Conservation (phyloP, 2,797 vertebrate genomes). For the Crocidura indochinensis region DNA sequence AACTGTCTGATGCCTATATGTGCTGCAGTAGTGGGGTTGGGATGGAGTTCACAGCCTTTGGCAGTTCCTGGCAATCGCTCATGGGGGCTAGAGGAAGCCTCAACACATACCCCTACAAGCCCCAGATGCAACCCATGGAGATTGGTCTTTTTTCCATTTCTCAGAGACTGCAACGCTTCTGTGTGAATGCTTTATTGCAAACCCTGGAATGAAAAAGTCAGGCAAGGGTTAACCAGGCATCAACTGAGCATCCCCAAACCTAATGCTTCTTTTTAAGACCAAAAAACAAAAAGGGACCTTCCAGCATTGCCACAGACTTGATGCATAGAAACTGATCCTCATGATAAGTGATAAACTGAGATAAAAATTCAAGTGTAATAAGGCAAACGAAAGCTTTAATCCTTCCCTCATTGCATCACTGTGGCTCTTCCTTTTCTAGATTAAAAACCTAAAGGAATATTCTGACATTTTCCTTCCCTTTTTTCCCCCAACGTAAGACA, state of each 20-base stretch:
- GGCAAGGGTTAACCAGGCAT: no score
- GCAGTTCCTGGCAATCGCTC: no score
- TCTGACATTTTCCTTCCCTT: background rate
- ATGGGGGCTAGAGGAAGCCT: no score
- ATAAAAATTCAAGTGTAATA: conserved; percentile 27
- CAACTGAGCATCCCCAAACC: background rate
- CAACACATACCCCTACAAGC: no score
- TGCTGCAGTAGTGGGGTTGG: no score
- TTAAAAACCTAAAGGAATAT: conserved; percentile 38
- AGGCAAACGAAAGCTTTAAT: conserved; percentile 51
- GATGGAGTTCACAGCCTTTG: no score
- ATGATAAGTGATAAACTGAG: conserved; percentile 20
- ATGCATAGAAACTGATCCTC: background rate
- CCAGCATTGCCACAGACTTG: background rate
- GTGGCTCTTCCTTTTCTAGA: conserved; percentile 29
- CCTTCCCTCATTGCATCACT: background rate
- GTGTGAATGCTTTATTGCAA: no score
- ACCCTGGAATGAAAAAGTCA: no score
- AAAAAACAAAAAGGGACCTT: background rate
- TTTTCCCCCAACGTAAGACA: background rate
- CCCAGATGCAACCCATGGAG: no score
- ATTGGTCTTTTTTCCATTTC: no score
- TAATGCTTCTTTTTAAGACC: background rate
- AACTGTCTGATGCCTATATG: no score
- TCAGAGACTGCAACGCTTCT: no score